Evolutionary conservation across 1,140 invertebrate genomes (phyloP), one percentile per base, ranked within the genome.

Genomic region (Ganaspis sp.): DNA sequence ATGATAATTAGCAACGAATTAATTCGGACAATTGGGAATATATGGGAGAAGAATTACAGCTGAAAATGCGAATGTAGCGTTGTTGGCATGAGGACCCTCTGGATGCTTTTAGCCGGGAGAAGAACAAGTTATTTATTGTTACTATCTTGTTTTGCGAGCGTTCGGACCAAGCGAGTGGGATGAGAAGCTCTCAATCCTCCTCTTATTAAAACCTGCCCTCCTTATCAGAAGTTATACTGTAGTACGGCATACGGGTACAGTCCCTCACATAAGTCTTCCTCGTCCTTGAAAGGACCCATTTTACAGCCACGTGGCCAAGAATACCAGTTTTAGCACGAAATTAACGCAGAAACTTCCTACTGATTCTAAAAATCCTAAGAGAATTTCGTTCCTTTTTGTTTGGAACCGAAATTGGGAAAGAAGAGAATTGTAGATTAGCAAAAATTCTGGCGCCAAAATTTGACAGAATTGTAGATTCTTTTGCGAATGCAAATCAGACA

Each of bases 81-180:
- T 72, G 79, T 73, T 79, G 78, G 78, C 74, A 75, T 77, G 72
- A 72, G 80, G 79, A 74, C 82, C 78, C 76, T 74, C 84, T 82
- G 76, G 84, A 90, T 88, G 86, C 88, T 90, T 90, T 90, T 88
- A 89, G 89, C 86, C 77, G 81, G 79, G 81, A 81, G 81, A 81
- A 78, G 79, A 85, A 90, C 88, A 89, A 90, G 90, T 91, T 90
- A 91, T 91, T 91, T 91, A 91, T 90, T 90, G 90, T 91, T 88
- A 85, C 87, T 90, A 90, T 91, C 89, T 88, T 78, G 40, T 78
- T 82, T 77, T 74, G 84, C 77, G 85, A 87, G 81, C 79, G 75
- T 72, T 77, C 73, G 74, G 34, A 58, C 34, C 73, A 79, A 76
- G 80, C 77, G 74, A 54, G 64, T 69, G 78, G 69, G 49, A 78